These are phyloP conservation scores for Ypsolopha sequella DNA, from an alignment of 2,888 invertebrate genomes.

Conservation along the genomic window DNA sequence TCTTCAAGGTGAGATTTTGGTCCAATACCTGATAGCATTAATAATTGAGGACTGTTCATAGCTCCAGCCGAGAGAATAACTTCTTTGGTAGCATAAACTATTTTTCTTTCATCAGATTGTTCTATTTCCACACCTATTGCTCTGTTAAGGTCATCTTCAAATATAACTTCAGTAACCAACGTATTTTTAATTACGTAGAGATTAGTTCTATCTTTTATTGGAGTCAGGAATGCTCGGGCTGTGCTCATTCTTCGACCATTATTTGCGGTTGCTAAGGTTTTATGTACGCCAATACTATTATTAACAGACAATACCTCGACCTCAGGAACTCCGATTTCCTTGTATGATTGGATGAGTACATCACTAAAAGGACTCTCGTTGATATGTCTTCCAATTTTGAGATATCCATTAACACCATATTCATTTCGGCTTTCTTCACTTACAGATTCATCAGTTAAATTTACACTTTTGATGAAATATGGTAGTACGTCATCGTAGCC, in stretches of 20 bases:
- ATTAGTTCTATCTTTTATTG: constrained; percentile 20
- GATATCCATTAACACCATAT: constrained; percentile 29
- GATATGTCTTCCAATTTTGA: constrained; percentile 35
- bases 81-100: constrained; percentile 23
- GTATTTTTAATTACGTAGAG: constrained; percentile 40
- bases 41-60: constrained; percentile 41
- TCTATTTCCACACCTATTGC: constrained; percentile 37
- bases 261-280: constrained; percentile 78
- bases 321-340: constrained; percentile 62
- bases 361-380: constrained; percentile 15
- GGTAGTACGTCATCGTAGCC: constrained; percentile 69
- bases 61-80: constrained; percentile 31
- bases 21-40: constrained; percentile 30
- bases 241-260: constrained; percentile 79
- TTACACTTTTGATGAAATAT: constrained; percentile 47
- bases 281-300: constrained; percentile 46
- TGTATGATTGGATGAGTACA: constrained; percentile 24
- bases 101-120: constrained; percentile 18
- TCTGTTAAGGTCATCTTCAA: constrained; percentile 37
- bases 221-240: constrained; percentile 76
- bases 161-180: constrained; percentile 42
- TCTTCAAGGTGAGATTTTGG: constrained; percentile 18
- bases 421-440: constrained; percentile 10
- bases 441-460: constrained; percentile 4
- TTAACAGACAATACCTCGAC: constrained; percentile 79